These are phyloP conservation scores for Chrysomela aeneicollis DNA, from an alignment of 2,888 invertebrate species.

Conservation along the genomic window DNA sequence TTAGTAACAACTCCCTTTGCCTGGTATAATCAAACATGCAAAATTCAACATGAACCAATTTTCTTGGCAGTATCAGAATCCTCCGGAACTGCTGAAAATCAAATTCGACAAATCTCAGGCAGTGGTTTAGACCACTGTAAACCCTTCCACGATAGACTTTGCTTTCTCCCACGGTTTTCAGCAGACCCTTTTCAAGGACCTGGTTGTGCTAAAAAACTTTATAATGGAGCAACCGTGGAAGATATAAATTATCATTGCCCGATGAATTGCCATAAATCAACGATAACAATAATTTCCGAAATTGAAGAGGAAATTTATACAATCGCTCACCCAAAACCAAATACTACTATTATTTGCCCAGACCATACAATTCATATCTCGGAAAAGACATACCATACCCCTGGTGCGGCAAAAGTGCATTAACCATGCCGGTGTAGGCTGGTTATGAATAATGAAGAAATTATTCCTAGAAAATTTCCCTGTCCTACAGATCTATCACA, in stretches of 20 bases:
- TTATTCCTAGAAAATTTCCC: constrained; percentile 13
- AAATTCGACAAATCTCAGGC: too few species aligned
- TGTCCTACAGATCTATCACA: too few species aligned
- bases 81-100: too few species aligned
- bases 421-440: constrained; percentile 30
- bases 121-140: too few species aligned
- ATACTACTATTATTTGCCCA: too few species aligned
- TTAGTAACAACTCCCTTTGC: background rate
- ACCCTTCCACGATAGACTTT: background rate
- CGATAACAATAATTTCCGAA: constrained; percentile 22
- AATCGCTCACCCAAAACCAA: too few species aligned
- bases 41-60: too few species aligned
- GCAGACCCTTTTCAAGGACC: background rate
- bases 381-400: too few species aligned
- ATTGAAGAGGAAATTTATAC: constrained; percentile 24
- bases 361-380: too few species aligned
- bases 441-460: background rate
- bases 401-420: background rate
- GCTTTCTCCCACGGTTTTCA: background rate
- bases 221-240: too few species aligned
- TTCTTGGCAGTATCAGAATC: too few species aligned
- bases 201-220: background rate
- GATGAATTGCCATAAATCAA: constrained; percentile 25
- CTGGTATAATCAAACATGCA: too few species aligned
- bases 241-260: constrained; percentile 31